Evolutionary conservation across 53 echinoderm and acorn worm species (phyloP), one percentile per base, ranked within the genome.

Genomic region (Antedon mediterranea): DNA sequence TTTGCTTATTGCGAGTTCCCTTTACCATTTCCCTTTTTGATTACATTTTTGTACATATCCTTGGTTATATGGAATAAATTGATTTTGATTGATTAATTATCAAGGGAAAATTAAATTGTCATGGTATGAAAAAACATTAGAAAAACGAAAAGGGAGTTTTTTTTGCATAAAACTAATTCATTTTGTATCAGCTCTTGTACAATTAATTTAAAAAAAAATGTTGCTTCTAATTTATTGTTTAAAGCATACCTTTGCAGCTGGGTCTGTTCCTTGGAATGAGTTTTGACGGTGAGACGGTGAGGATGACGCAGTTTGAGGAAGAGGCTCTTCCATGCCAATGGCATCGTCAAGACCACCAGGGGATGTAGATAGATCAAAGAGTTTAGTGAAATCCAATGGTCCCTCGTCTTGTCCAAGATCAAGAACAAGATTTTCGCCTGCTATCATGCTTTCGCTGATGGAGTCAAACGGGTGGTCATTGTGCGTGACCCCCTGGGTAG

Each of bases 401-500:
- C 57, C 57, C 1, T 57, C 57, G 26, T 57, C 57, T 57, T 57
- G 57, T 13, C 57, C 57, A 11, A 57, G 57, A 8, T 57, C 57
- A 18, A 57, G 57, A n/a, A n/a, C n/a, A 23, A 57, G 57, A 18
- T 1, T 23, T 18, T 57, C 57, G 14, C 14, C 57, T 1, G 11
- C 14, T 2, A 57, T 8, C 57, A 57, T 57, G 57, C 9, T 57
- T 26, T 57, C 57, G 20, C 57, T 57, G 57, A 57, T 57, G 14
- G 57, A 57, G 23, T 57, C 57, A 57, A 57, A 57, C 23, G 57
- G 2, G 23, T 57, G 57, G 57, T 57, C 57, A 57, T 57, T 57
- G 32, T 83, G 72, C 14, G 72, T 73, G 34, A 74, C 81, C 75
- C 83, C 94, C 72, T 91, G 94, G 71, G 88, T 94, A 37, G 89